phyloP scores from a whole-genome alignment of 2,888 invertebrate species.

The Orthosia incerta region DNA sequence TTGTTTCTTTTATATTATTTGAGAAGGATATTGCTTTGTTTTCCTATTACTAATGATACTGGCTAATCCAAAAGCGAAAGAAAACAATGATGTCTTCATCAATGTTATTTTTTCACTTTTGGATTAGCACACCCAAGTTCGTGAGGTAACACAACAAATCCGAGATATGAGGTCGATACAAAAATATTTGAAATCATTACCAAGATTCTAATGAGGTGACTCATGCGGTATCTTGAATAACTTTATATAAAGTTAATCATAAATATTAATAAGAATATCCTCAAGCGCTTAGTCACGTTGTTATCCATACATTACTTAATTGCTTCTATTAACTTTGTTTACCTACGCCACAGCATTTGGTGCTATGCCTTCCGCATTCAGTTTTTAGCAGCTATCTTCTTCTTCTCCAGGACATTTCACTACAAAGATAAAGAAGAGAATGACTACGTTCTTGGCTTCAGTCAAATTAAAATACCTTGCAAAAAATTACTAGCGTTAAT shows the following conservation, averaged over 20 bases:
- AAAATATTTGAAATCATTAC: constrained; percentile 51
- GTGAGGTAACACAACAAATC: constrained; percentile 32
- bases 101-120: too few relatives aligned
- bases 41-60: constrained; percentile 3
- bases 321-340: constrained; percentile 14
- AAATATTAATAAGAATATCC: constrained; percentile 53
- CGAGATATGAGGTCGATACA: constrained; percentile 35
- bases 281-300: constrained; percentile 45
- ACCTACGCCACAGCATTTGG: neutral
- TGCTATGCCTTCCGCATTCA: neutral
- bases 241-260: constrained; percentile 50
- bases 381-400: neutral
- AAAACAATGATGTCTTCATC: constrained; percentile 19
- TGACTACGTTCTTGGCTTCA: constrained; percentile 4
- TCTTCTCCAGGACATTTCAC: neutral
- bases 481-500: constrained; percentile 8
- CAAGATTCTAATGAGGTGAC: constrained; percentile 64
- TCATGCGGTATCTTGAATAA: constrained; percentile 63
- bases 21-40: neutral
- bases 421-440: neutral
- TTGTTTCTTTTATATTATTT: neutral
- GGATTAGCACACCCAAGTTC: neutral
- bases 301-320: constrained; percentile 9
- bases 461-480: constrained; percentile 39
- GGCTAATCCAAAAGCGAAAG: constrained; percentile 2